Evolutionary conservation across 1,140 invertebrate species (phyloP).

Genomic region (Colletes gigas): DNA sequence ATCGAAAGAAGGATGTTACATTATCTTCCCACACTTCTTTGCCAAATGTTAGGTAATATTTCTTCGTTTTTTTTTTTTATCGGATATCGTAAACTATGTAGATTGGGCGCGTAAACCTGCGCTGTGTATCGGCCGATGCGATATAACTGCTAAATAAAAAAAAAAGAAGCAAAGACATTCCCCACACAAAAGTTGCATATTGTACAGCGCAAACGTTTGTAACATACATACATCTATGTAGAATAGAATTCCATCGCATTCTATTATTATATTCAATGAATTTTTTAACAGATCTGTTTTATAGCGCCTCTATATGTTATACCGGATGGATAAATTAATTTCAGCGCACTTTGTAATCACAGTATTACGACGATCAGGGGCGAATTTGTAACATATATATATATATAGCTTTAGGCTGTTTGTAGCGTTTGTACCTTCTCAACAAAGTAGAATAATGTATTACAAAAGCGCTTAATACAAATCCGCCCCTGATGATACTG

Average conservation of each 20-base stretch:
- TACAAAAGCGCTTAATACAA: neutral
- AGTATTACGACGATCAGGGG: slow-evolving; percentile 33
- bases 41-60: slow-evolving; percentile 25
- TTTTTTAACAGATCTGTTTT: slow-evolving; percentile 20
- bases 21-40: slow-evolving; percentile 23
- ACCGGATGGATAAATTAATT: slow-evolving; percentile 31
- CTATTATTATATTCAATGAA: slow-evolving; percentile 16
- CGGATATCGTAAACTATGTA: slow-evolving; percentile 36
- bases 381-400: slow-evolving; percentile 7
- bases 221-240: slow-evolving; percentile 38
- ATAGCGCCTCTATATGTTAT: slow-evolving; percentile 15
- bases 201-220: slow-evolving; percentile 43
- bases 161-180: slow-evolving; percentile 44
- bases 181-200: slow-evolving; percentile 39
- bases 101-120: neutral
- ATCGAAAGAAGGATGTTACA: slow-evolving; percentile 35
- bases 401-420: neutral
- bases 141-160: slow-evolving; percentile 37
- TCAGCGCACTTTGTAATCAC: slow-evolving; percentile 38
- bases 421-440: neutral
- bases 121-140: slow-evolving; percentile 28
- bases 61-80: neutral
- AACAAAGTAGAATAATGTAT: neutral
- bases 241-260: slow-evolving; percentile 28
- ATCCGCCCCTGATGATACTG: slow-evolving; percentile 25